Evolutionary conservation across 2,113 vertebrate species (phyloP).

Genomic region (Oreochromis niloticus): DNA sequence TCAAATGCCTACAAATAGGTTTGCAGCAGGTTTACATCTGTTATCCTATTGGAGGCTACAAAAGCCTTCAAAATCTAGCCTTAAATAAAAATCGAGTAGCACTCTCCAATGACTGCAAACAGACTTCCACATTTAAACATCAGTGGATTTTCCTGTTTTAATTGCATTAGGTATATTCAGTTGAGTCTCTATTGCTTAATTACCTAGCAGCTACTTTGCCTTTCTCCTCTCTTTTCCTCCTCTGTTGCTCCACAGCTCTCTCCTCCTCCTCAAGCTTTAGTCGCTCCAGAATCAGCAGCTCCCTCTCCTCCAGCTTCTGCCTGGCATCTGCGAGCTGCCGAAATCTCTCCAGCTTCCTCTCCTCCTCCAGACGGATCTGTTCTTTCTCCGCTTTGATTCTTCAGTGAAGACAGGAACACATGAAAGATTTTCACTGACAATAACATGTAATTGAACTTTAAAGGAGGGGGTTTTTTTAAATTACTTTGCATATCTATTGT

Average conservation of each 20-base stretch:
- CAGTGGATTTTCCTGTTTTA: background rate
- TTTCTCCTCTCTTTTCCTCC: slow-evolving; percentile 16
- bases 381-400: slow-evolving; percentile 88
- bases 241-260: slow-evolving; percentile 23
- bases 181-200: background rate
- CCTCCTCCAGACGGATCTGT: slow-evolving; percentile 70
- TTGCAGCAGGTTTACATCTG: background rate
- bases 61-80: background rate
- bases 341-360: slow-evolving; percentile 54
- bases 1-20: background rate
- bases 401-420: background rate
- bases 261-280: slow-evolving; percentile 73
- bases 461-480: fast-evolving
- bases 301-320: slow-evolving; percentile 41
- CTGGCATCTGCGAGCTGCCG: slow-evolving; percentile 10
- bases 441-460: background rate
- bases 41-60: background rate
- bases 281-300: slow-evolving; percentile 65
- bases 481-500: background rate
- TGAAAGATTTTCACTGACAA: background rate
- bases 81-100: background rate
- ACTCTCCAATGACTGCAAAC: background rate
- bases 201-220: slow-evolving; percentile 50
- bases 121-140: background rate
- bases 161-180: background rate